Percentiles rank a stretch among this genome's conserved stretches.
Evolutionary conservation across 2,888 invertebrate genomes (phyloP).

Genomic region (Caradrina clavipalpis): DNA sequence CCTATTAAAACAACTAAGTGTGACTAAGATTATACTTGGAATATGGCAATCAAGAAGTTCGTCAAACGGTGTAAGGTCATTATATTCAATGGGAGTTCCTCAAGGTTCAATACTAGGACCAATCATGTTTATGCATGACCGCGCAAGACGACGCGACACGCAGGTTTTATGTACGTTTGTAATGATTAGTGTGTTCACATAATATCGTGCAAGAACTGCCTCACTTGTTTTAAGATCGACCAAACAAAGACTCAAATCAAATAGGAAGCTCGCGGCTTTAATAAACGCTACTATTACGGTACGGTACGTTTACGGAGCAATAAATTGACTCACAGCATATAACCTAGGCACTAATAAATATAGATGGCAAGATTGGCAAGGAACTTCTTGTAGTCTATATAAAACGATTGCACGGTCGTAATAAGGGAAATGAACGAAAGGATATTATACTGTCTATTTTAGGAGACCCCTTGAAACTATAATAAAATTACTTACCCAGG

Average conservation of each 20-base stretch:
- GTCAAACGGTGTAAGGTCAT: conserved; percentile 6
- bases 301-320: no score
- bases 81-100: conserved; percentile 25
- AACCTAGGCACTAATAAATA: conserved; percentile 10
- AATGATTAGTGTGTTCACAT: conserved; percentile 20
- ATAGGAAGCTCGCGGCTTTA: neutral
- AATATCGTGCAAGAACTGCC: neutral
- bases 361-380: conserved; percentile 6
- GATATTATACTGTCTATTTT: neutral
- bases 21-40: conserved; percentile 13
- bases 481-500: neutral
- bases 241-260: neutral
- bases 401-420: conserved; percentile 1
- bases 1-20: conserved; percentile 2
- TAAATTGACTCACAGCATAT: conserved; percentile 4
- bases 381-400: conserved; percentile 12
- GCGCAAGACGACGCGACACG: neutral
- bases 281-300: neutral
- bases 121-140: conserved; percentile 4
- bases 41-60: conserved; percentile 8
- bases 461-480: neutral
- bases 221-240: neutral
- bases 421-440: conserved; percentile 5
- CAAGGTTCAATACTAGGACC: conserved; percentile 22
- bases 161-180: conserved; percentile 22